Evolutionary conservation across 2,797 vertebrate genomes (phyloP).

Genomic region (Pseudomugil tenellus): DNA sequence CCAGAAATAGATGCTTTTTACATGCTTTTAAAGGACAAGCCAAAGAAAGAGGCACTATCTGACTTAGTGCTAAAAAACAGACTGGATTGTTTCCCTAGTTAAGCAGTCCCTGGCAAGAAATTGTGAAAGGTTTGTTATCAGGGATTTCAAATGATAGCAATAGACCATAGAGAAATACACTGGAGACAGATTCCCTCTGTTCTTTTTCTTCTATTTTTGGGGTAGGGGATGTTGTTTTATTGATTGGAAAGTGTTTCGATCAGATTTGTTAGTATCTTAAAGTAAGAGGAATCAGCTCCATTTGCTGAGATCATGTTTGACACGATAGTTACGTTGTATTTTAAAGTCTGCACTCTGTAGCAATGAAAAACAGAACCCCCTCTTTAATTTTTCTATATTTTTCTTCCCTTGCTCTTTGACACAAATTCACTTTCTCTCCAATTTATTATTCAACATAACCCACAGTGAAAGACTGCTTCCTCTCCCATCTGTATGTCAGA

Average conservation of each 20-base stretch:
- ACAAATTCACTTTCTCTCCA: constrained; percentile 57
- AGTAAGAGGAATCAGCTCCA: constrained; percentile 62
- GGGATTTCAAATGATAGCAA: constrained; percentile 56
- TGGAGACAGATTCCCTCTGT: constrained; percentile 35
- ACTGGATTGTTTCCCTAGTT: constrained; percentile 65
- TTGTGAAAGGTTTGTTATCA: constrained; percentile 65
- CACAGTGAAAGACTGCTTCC: constrained; percentile 57
- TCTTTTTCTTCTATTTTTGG: constrained; percentile 68
- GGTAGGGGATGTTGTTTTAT: constrained; percentile 45
- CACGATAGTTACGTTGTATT: constrained; percentile 64
- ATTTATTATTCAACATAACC: constrained; percentile 69
- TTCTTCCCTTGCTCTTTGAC: constrained; percentile 20
- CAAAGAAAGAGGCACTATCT: constrained; percentile 53
- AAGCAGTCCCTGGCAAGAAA: constrained; percentile 63
- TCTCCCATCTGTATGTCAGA: constrained; percentile 70
- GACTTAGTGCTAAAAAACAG: constrained; percentile 57
- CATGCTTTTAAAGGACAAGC: constrained; percentile 67
- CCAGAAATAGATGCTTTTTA: constrained; percentile 74
- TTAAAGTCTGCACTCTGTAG: constrained; percentile 52
- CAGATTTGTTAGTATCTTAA: constrained; percentile 57
- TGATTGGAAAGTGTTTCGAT: constrained; percentile 54
- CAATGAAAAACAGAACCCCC: constrained; percentile 60
- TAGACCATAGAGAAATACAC: constrained; percentile 42
- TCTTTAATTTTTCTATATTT: constrained; percentile 29
- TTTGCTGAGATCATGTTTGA: constrained; percentile 73